Percentiles rank a stretch among this genome's conserved stretches.
Evolutionary conservation across 2,113 vertebrate genomes (phyloP).

Genomic region (Malurus elegans): DNA sequence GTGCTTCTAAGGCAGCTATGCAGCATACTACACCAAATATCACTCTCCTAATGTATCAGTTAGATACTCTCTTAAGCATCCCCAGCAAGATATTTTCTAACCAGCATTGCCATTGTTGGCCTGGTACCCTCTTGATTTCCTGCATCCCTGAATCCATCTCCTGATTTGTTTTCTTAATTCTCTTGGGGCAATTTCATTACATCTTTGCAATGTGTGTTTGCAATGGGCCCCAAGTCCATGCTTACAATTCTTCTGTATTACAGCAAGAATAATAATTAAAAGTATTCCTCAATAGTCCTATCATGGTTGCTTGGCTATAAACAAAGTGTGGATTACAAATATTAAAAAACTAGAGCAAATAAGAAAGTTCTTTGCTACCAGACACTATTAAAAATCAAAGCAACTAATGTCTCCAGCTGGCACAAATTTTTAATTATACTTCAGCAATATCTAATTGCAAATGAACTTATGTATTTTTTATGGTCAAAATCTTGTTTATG

Average conservation of each 20-base stretch:
- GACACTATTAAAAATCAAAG: neutral
- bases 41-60: neutral
- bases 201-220: neutral
- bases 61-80: neutral
- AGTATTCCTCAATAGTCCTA: neutral
- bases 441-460: constrained; percentile 10
- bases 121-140: neutral
- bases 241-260: neutral
- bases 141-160: neutral
- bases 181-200: neutral
- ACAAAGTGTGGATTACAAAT: neutral
- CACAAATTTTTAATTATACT: neutral
- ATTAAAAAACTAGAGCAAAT: neutral
- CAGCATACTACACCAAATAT: neutral
- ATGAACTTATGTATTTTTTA: neutral
- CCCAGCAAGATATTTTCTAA: neutral
- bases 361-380: neutral
- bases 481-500: neutral
- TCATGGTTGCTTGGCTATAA: neutral
- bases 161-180: neutral
- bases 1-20: neutral
- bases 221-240: neutral
- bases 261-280: neutral
- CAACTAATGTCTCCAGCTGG: neutral
- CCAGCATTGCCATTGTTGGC: neutral